phyloP scores from a whole-genome alignment of 1,140 invertebrate genomes.

The Mesaphorura yosii region DNA sequence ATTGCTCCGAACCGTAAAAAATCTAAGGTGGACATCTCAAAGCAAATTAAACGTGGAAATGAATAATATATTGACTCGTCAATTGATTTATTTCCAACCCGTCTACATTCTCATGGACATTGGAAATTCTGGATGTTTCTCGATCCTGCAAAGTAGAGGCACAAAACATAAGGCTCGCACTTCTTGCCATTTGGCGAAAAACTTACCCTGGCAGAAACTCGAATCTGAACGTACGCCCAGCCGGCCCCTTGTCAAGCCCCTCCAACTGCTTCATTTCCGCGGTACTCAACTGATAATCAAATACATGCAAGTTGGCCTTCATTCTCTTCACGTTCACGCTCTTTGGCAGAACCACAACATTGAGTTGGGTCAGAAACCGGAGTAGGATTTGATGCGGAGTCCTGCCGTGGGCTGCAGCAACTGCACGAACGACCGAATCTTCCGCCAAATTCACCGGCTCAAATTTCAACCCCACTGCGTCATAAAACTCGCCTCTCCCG shows the following conservation, averaged over 20 bases:
- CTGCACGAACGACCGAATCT: conserved; percentile 19
- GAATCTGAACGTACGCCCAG: neutral
- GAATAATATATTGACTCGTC: too few species aligned
- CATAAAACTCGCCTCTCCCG: conserved; percentile 18
- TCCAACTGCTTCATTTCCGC: neutral
- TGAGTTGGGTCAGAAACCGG: conserved; percentile 35
- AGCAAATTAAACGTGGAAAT: too few species aligned
- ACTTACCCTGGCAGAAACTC: neutral
- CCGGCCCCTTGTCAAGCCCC: neutral
- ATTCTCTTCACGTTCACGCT: conserved; percentile 34
- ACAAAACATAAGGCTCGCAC: neutral
- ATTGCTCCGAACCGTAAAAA: too few species aligned
- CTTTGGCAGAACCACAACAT: conserved; percentile 39
- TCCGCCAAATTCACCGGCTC: conserved; percentile 3
- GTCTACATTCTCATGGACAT: too few species aligned
- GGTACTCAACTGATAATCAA: conserved; percentile 32
- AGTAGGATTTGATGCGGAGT: conserved; percentile 36
- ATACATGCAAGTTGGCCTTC: neutral
- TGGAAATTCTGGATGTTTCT: neutral
- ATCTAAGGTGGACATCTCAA: too few species aligned
- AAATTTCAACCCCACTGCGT: conserved; percentile 3
- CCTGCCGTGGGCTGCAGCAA: conserved; percentile 28
- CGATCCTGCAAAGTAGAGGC: neutral
- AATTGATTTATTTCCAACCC: too few species aligned
- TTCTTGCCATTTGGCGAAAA: neutral